Base-by-base conservation (phyloP, 2,888 invertebrate genomes). In the Biston stratarius region DNA sequence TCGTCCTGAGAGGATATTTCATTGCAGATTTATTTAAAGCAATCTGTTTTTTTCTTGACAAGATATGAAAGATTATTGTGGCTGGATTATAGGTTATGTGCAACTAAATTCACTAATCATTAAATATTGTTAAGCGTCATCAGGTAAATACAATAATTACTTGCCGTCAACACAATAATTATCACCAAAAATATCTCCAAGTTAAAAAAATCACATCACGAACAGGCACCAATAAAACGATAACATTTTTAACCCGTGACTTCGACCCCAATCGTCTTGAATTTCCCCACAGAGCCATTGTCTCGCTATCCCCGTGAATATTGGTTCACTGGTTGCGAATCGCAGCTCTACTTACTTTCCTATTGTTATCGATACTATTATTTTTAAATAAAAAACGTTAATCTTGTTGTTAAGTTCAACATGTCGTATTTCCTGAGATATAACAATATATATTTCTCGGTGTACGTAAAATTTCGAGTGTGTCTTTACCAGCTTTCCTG, bases 241-340 rank as follows among this genome's bases (percentile, higher is more conserved):
- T 74, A 53, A 71, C 67, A 59, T 67, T 67, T 67, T 67, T 62
- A 67, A 62, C 67, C 67, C 74, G 73, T 70, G 70, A 68, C 59
- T 64, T 64, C 74, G 76, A 82, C 81, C 83, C 83, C 83, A 79
- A 83, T 86, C 79, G 85, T 83, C 83, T 74, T 78, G 63, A 79
- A 90, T 90, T 90, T 91, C 91, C 91, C 91, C 74, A 74, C 77
- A 86, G 91, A 71, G 81, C 87, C 82, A 90, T 91, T 86, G 83
- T 78, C 76, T 73, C 62, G 74, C 51, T 72, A 66, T 56, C 49
- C 69, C 59, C 60, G 70, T 56, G 34, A 15, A 45, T 42, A 55
- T 55, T 55, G 55, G 8, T 9, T 24, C 24, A 55, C 55, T 55
- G 44, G 33, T 9, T 42, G 15, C 12, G 12, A 24, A 12, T 14